These are phyloP conservation scores for Drosophila parvula DNA, from an alignment of 1,140 invertebrate genomes.

Conservation along the genomic window DNA sequence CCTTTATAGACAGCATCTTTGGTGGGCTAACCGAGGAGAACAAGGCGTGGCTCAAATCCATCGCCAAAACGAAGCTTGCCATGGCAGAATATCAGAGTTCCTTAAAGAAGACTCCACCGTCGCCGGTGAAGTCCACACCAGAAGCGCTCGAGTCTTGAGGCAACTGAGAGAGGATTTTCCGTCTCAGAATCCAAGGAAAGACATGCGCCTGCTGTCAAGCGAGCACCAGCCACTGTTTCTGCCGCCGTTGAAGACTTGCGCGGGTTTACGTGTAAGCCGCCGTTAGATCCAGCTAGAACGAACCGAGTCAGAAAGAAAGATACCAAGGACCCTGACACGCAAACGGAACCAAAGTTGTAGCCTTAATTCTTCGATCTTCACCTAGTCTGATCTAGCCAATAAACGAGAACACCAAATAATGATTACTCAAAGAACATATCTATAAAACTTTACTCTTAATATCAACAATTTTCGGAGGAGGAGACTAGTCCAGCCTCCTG, in stretches of 20 bases:
- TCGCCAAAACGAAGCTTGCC: too few species aligned
- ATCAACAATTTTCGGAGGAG: slow-evolving; percentile 21
- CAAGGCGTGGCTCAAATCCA: slow-evolving; percentile 36
- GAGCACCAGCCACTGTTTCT: background rate
- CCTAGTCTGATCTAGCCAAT: background rate
- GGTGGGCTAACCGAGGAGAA: slow-evolving; percentile 58
- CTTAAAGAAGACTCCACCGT: background rate
- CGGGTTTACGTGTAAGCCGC: too few species aligned
- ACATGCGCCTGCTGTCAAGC: background rate
- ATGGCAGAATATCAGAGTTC: too few species aligned
- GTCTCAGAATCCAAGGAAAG: background rate
- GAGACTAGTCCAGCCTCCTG: background rate
- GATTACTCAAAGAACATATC: slow-evolving; percentile 13
- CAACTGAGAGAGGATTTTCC: background rate
- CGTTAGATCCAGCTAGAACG: too few species aligned
- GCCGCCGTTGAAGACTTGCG: background rate
- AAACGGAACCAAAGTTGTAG: background rate
- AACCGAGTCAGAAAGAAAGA: too few species aligned
- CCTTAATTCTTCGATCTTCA: background rate
- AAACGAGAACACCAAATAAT: background rate
- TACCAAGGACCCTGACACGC: background rate
- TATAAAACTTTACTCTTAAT: slow-evolving; percentile 42
- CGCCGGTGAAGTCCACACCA: background rate
- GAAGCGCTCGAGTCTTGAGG: too few species aligned
- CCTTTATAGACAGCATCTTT: slow-evolving; percentile 51